Evolutionary conservation across 2,888 invertebrate species (phyloP).

Genomic region (Dryocosmus kuriphilus): DNA sequence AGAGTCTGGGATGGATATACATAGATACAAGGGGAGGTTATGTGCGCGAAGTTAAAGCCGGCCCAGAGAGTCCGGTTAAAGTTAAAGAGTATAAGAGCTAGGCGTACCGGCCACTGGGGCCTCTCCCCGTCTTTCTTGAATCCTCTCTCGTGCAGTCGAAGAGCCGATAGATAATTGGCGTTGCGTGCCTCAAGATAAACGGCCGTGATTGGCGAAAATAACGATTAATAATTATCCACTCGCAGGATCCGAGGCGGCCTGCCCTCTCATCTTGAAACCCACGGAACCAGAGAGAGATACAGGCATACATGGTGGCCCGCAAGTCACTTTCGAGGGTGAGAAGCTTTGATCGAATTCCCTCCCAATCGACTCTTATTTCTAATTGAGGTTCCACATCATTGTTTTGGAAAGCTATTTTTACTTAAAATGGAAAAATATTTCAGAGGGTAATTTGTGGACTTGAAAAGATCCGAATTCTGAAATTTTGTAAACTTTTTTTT

Average conservation of each 20-base stretch:
- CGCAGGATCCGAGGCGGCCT: constrained; percentile 70
- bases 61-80: constrained; percentile 26
- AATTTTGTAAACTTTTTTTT: too few species aligned
- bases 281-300: constrained; percentile 52
- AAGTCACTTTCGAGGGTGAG: constrained; percentile 52
- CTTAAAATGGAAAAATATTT: background rate
- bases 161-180: constrained; percentile 74
- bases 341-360: constrained; percentile 37
- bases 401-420: background rate
- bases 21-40: constrained; percentile 48
- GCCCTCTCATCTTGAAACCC: constrained; percentile 68
- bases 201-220: constrained; percentile 76
- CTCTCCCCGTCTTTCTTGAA: constrained; percentile 45
- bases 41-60: constrained; percentile 44
- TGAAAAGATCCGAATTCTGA: too few species aligned
- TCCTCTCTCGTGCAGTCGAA: constrained; percentile 52
- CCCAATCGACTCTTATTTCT: constrained; percentile 1
- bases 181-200: constrained; percentile 75
- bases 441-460: too few species aligned
- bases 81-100: constrained; percentile 55
- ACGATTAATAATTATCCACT: constrained; percentile 76
- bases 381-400: background rate
- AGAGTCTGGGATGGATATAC: constrained; percentile 40
- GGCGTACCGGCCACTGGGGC: constrained; percentile 44
- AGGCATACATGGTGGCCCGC: constrained; percentile 48